A percentile compares a stretch with the other conserved stretches of the same genome.
Evolutionary conservation across 2,888 invertebrate genomes (phyloP).

Genomic region (Deilephila elpenor): DNA sequence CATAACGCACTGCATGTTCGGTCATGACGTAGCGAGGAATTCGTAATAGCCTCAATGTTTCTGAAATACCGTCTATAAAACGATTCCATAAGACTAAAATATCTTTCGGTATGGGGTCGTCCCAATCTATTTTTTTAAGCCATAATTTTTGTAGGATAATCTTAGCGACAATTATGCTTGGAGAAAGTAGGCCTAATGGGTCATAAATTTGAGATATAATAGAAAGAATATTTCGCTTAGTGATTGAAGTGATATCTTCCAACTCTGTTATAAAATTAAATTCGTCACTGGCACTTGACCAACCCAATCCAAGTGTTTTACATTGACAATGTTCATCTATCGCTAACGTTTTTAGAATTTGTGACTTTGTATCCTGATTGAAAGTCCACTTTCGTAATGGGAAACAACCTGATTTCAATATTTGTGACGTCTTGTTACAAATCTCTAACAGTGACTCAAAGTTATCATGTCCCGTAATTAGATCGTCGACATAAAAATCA

Average conservation of each 20-base stretch:
- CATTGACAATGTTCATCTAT: too few species aligned
- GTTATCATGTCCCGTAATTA: constrained; percentile 30
- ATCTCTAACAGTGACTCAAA: not conserved
- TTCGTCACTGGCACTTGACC: too few species aligned
- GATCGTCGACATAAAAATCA: constrained; percentile 46
- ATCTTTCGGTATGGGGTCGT: not conserved
- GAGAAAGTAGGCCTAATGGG: not conserved
- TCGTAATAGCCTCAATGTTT: not conserved
- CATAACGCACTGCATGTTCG: too few species aligned
- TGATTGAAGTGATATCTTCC: not conserved
- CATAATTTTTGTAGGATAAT: not conserved
- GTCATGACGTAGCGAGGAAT: not conserved
- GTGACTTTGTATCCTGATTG: not conserved
- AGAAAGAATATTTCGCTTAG: not conserved
- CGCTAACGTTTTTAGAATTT: too few species aligned
- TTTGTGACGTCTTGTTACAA: not conserved
- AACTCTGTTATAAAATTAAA: too few species aligned
- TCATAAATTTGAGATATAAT: constrained; percentile 1
- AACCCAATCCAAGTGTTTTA: too few species aligned
- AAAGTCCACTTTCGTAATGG: constrained; percentile 1
- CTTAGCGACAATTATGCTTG: not conserved
- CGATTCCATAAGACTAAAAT: not conserved
- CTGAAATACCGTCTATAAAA: not conserved
- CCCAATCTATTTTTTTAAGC: not conserved
- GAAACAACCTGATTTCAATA: not conserved